phyloP scores from a whole-genome alignment of 2,797 vertebrate species.

The Tangara arthus region DNA sequence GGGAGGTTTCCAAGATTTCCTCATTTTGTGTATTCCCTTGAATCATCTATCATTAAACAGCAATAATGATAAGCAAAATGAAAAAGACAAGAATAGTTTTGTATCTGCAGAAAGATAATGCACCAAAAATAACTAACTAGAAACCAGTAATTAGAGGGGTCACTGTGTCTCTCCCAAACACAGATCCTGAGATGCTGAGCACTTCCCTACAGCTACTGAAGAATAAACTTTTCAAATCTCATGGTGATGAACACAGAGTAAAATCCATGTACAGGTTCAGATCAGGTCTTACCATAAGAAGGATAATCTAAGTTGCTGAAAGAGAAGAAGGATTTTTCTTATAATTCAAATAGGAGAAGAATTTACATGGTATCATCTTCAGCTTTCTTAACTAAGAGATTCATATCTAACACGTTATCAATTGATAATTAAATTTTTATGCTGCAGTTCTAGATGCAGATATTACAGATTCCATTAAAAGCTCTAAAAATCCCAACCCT shows the following conservation, averaged over 20 bases:
- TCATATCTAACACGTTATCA: neutral
- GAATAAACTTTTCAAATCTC: neutral
- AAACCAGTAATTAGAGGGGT: neutral
- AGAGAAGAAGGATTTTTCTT: neutral
- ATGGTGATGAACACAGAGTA: neutral
- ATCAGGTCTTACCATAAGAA: neutral
- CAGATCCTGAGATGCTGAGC: neutral
- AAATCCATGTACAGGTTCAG: neutral
- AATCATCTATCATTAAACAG: constrained; percentile 37
- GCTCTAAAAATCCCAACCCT: neutral
- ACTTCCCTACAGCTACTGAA: neutral
- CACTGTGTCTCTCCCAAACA: fast-evolving
- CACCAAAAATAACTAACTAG: neutral
- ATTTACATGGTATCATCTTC: neutral
- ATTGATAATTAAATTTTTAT: neutral
- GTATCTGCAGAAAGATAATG: neutral
- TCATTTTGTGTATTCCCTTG: constrained; percentile 32
- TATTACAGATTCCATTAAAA: neutral
- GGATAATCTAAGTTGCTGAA: neutral
- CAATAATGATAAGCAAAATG: constrained; percentile 36
- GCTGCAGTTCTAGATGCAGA: neutral
- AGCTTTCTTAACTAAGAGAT: neutral
- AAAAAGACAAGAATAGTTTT: neutral
- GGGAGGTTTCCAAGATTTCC: constrained; percentile 38
- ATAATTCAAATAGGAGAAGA: neutral